A percentile compares a stretch with the other conserved stretches of the same genome.
These are phyloP conservation scores for Sesia bembeciformis DNA, from an alignment of 2,888 invertebrate species.

Conservation along the genomic window DNA sequence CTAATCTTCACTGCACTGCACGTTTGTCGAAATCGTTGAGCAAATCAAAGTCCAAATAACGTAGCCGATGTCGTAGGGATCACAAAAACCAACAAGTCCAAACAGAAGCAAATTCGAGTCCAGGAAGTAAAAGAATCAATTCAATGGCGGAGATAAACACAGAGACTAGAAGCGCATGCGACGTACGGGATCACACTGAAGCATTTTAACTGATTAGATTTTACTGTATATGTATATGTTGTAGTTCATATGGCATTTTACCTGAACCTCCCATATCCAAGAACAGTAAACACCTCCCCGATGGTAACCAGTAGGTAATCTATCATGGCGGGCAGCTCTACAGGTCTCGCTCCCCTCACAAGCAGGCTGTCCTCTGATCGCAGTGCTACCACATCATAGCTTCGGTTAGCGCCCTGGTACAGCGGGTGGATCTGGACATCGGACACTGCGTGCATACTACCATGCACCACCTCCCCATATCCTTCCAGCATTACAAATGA, in stretches of 20 bases:
- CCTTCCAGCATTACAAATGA: constrained; percentile 43
- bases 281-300: constrained; percentile 37
- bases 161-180: too few species aligned
- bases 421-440: constrained; percentile 44
- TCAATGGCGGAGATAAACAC: too few species aligned
- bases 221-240: too few species aligned
- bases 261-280: constrained; percentile 50
- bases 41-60: too few species aligned
- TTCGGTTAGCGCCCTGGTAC: constrained; percentile 27
- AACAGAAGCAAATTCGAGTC: too few species aligned
- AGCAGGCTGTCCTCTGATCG: constrained; percentile 25
- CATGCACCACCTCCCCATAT: constrained; percentile 21
- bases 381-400: constrained; percentile 40
- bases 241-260: constrained; percentile 8
- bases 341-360: constrained; percentile 2
- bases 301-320: constrained; percentile 37
- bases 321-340: constrained; percentile 24
- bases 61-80: too few species aligned
- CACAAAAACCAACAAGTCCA: too few species aligned
- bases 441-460: constrained; percentile 22
- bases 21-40: too few species aligned
- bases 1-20: too few species aligned
- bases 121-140: too few species aligned
- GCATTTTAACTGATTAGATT: too few species aligned
- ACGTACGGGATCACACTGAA: too few species aligned